A percentile compares a stretch with the other conserved stretches of the same genome.
phyloP scores from a whole-genome alignment of 2,888 invertebrate genomes.

The Rotaria socialis region DNA sequence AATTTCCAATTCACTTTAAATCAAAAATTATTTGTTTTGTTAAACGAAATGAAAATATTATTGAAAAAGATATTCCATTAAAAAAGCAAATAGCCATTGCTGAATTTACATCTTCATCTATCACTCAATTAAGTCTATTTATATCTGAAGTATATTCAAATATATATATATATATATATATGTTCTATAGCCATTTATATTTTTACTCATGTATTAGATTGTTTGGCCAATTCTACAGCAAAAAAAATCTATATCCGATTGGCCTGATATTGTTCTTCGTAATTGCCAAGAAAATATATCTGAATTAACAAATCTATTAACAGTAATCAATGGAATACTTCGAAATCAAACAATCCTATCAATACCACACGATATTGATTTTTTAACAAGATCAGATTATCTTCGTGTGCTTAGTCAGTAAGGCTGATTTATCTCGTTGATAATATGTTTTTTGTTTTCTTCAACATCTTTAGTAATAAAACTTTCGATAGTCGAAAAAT shows the following conservation, averaged over 20 bases:
- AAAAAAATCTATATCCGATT: background rate
- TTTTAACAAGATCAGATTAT: background rate
- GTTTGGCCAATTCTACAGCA: background rate
- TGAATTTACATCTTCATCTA: slow-evolving; percentile 16
- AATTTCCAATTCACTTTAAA: background rate
- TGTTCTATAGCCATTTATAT: background rate
- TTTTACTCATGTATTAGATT: background rate
- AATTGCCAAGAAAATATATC: background rate
- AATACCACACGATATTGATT: background rate
- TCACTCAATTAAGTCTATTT: background rate
- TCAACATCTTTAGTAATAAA: background rate
- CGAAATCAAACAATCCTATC: background rate
- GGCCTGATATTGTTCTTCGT: background rate
- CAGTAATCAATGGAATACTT: slow-evolving; percentile 2
- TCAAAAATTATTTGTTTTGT: slow-evolving; percentile 1
- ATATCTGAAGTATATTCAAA: background rate
- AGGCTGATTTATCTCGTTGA: background rate
- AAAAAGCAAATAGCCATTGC: background rate
- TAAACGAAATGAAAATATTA: background rate
- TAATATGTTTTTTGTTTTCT: too few species aligned
- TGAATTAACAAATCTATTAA: slow-evolving; percentile 27
- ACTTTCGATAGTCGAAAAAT: slow-evolving; percentile 20
- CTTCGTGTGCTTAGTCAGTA: slow-evolving; percentile 25
- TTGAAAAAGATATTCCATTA: background rate
- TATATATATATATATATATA: background rate